Conservation (phyloP, 2,113 vertebrate genomes). For the Ginglymostoma cirratum region DNA sequence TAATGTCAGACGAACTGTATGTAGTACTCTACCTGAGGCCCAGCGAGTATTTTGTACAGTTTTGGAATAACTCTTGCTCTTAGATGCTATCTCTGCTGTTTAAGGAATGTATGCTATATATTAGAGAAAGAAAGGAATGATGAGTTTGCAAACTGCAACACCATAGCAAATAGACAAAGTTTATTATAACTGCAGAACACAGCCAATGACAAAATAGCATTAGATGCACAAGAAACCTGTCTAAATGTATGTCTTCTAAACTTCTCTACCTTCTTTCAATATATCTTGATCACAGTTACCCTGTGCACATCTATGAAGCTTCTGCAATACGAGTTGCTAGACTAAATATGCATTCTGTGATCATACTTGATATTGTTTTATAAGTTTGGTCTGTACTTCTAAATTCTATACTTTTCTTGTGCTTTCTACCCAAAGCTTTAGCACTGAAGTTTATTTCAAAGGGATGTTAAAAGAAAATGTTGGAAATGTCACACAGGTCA, state of each 20-base stretch:
- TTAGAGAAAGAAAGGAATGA: background rate
- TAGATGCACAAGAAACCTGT: background rate
- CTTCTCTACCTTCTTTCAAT: background rate
- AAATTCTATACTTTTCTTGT: background rate
- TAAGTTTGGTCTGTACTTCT: background rate
- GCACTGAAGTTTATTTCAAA: background rate
- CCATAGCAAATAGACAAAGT: background rate
- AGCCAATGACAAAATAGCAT: background rate
- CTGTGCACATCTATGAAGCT: background rate
- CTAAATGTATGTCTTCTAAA: background rate
- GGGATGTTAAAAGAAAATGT: background rate
- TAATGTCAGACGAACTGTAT: background rate
- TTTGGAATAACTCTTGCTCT: background rate
- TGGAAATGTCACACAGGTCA: background rate
- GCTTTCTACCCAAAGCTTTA: background rate
- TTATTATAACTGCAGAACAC: too few relatives aligned
- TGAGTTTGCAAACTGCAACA: background rate
- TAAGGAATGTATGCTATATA: background rate
- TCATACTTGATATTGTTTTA: background rate
- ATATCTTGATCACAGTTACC: background rate
- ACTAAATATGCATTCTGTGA: background rate
- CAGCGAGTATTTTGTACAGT: background rate
- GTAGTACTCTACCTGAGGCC: background rate
- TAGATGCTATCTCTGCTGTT: background rate
- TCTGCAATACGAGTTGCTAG: background rate